Percentiles rank a stretch among this genome's conserved stretches.
Conservation (phyloP, 2,888 invertebrate species). For the Melanostoma scalare region DNA sequence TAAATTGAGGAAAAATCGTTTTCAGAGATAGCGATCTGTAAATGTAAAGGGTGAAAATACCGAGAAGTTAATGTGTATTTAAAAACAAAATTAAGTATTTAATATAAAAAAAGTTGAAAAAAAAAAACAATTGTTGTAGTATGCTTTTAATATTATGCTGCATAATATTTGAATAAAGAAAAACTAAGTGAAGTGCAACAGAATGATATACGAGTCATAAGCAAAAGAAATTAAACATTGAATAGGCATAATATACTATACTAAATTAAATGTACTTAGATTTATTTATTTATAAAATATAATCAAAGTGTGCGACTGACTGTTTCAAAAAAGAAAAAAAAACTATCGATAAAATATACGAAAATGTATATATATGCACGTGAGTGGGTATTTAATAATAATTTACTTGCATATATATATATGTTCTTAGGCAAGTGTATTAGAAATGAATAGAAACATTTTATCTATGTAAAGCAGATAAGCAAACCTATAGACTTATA, state of each 20-base stretch:
- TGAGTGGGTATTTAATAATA: conserved; percentile 28
- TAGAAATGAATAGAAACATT: conserved; percentile 66
- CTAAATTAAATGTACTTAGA: conserved; percentile 60
- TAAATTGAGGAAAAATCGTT: conserved; percentile 28
- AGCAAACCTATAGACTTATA: conserved; percentile 72
- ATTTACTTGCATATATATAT: conserved; percentile 46
- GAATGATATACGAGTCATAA: conserved; percentile 55
- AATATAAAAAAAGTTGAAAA: conserved; percentile 35
- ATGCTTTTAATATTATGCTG: conserved; percentile 65
- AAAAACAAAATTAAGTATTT: conserved; percentile 41
- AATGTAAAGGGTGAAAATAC: conserved; percentile 56
- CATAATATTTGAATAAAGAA: conserved; percentile 49
- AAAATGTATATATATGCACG: conserved; percentile 53
- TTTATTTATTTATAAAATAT: conserved; percentile 59
- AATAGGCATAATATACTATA: conserved; percentile 13
- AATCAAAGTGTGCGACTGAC: conserved; percentile 70
- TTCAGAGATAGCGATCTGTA: conserved; percentile 14
- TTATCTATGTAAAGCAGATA: conserved; percentile 66
- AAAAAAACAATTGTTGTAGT: conserved; percentile 57
- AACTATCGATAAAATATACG: conserved; percentile 50
- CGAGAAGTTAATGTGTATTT: conserved; percentile 50
- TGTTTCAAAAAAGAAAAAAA: conserved; percentile 58
- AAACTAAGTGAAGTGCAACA: conserved; percentile 40
- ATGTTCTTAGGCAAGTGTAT: conserved; percentile 58
- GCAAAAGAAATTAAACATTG: conserved; percentile 17